Evolutionary conservation across 2,797 vertebrate species (phyloP).

Genomic region (Protonibea diacanthus): DNA sequence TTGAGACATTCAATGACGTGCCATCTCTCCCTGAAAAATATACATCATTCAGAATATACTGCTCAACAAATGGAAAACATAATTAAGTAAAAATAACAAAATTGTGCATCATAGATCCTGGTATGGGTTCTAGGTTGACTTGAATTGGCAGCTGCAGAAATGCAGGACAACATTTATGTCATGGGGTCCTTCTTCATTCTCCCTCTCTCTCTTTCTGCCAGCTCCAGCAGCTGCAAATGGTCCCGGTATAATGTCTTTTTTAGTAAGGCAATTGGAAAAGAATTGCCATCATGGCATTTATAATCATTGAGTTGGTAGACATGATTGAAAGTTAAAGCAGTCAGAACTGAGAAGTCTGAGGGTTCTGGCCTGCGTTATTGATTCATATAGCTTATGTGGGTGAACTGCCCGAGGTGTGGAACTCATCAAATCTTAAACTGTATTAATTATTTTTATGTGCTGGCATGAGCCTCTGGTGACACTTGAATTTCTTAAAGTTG

Average conservation of each 20-base stretch:
- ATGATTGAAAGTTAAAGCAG: conserved; percentile 76
- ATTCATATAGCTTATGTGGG: conserved; percentile 67
- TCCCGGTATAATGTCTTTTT: conserved; percentile 69
- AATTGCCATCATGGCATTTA: conserved; percentile 74
- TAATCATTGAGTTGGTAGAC: conserved; percentile 72
- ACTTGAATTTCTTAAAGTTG: conserved; percentile 59
- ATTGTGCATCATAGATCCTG: conserved; percentile 17
- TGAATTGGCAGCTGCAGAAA: conserved; percentile 42
- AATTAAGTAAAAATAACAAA: not conserved
- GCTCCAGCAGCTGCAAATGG: conserved; percentile 62
- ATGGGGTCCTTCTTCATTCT: conserved; percentile 33
- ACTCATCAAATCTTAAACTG: conserved; percentile 68
- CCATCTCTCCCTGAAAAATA: too few relatives aligned
- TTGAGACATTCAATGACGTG: not conserved
- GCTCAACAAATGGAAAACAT: conserved; percentile 2
- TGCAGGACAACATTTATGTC: conserved; percentile 51
- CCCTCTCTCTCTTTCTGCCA: conserved; percentile 44
- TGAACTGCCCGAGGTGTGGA: conserved; percentile 65
- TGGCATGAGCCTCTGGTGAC: conserved; percentile 58
- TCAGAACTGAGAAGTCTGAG: conserved; percentile 68
- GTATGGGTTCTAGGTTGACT: conserved; percentile 21
- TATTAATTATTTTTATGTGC: conserved; percentile 70
- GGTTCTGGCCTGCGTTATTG: conserved; percentile 67
- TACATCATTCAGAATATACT: too few relatives aligned
- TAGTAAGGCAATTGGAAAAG: conserved; percentile 75